These are phyloP conservation scores for Dasyprocta punctata DNA, from an alignment of 2,113 vertebrate species.

Conservation along the genomic window DNA sequence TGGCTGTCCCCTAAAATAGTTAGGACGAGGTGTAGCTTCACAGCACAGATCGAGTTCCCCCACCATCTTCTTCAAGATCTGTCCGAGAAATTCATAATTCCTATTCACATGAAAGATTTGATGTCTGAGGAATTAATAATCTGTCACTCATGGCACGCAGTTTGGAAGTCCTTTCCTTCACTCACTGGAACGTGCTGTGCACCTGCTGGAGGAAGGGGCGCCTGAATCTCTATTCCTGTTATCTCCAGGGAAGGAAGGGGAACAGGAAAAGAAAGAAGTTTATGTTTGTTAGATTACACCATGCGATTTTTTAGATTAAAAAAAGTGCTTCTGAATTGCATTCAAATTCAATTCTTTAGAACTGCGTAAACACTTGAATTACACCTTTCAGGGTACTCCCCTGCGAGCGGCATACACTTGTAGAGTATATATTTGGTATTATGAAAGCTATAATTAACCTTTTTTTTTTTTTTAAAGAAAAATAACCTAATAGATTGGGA, in stretches of 20 bases:
- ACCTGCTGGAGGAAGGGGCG: background rate
- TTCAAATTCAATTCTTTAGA: background rate
- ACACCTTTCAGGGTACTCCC: background rate
- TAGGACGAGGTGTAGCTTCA: background rate
- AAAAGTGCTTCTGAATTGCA: background rate
- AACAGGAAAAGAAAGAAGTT: background rate
- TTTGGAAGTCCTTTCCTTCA: background rate
- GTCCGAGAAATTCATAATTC: background rate
- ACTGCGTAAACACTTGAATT: background rate
- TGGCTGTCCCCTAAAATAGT: background rate
- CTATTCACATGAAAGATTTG: background rate
- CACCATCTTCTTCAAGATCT: background rate
- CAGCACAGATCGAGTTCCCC: background rate
- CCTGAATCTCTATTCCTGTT: background rate
- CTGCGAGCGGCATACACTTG: background rate
- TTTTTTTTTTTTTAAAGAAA: background rate
- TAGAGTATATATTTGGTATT: background rate
- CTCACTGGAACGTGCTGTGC: background rate
- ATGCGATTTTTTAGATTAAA: background rate
- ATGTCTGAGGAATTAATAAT: background rate
- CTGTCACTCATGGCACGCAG: background rate
- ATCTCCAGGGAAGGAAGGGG: fast-evolving
- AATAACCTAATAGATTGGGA: background rate
- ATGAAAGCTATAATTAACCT: background rate
- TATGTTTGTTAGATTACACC: background rate